Conservation (phyloP, 1,140 invertebrate genomes). For the Platyscapa corneri region DNA sequence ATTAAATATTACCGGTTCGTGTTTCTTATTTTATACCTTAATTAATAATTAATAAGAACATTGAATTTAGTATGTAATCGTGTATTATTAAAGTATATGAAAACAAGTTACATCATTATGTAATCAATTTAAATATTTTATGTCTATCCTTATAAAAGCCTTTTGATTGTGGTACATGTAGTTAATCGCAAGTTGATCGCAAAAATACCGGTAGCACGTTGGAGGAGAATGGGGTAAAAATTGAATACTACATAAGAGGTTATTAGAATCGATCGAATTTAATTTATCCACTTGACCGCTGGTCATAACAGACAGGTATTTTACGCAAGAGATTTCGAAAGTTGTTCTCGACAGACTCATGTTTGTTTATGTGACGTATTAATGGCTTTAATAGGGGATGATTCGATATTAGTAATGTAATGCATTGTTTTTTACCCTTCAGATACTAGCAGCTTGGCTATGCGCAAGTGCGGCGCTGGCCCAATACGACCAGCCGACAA, state of each 20-base stretch:
- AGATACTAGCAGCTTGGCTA: constrained; percentile 61
- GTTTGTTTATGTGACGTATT: too few relatives aligned
- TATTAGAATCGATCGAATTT: too few relatives aligned
- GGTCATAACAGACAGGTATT: too few relatives aligned
- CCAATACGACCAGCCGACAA: constrained; percentile 73
- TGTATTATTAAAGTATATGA: not conserved
- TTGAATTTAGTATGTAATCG: not conserved
- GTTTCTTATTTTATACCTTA: too few relatives aligned
- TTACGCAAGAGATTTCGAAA: too few relatives aligned
- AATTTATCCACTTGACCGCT: too few relatives aligned
- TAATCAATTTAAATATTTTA: too few relatives aligned
- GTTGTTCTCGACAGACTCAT: too few relatives aligned
- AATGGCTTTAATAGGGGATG: not conserved
- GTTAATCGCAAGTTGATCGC: not conserved
- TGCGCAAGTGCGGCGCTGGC: constrained; percentile 60
- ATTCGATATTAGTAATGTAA: not conserved
- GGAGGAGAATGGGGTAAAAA: not conserved
- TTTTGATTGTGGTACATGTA: not conserved
- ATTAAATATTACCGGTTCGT: too few relatives aligned
- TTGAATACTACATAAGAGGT: not conserved
- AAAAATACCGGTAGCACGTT: not conserved
- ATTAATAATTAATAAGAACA: not conserved
- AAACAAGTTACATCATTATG: not conserved
- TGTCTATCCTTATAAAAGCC: too few relatives aligned
- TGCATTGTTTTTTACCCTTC: constrained; percentile 44